phyloP scores from a whole-genome alignment of 2,113 vertebrate species.

The Halcyon malimbica region DNA sequence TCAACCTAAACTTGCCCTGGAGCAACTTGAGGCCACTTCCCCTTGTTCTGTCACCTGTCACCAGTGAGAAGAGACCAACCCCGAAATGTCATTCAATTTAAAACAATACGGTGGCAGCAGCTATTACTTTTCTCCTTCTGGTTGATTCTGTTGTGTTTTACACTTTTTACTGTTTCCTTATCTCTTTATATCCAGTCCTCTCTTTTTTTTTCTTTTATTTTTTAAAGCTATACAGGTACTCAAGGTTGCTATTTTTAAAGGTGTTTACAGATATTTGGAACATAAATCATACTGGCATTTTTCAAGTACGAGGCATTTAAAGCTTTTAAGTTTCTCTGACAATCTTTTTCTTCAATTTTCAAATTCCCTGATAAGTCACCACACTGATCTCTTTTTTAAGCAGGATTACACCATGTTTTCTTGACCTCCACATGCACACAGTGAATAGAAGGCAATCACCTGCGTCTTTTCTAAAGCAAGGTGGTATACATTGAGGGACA shows the following conservation, averaged over 20 bases:
- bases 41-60: no score
- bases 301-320: background rate
- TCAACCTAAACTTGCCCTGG: no score
- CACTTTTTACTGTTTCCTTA: background rate
- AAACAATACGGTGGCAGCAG: background rate
- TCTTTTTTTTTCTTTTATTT: background rate
- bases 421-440: background rate
- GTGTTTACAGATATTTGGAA: background rate
- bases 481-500: background rate
- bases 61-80: no score
- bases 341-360: background rate
- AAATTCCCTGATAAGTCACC: background rate
- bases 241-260: background rate
- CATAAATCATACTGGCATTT: background rate
- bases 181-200: background rate
- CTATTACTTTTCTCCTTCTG: background rate
- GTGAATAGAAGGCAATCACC: background rate
- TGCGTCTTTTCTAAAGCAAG: background rate
- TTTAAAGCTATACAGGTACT: background rate
- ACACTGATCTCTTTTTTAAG: background rate
- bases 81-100: background rate
- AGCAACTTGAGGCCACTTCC: no score
- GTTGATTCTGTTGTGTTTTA: background rate
- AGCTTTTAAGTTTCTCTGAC: background rate
- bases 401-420: background rate